Evolutionary conservation across 2,113 vertebrate species (phyloP).

Genomic region (Semnopithecus entellus): DNA sequence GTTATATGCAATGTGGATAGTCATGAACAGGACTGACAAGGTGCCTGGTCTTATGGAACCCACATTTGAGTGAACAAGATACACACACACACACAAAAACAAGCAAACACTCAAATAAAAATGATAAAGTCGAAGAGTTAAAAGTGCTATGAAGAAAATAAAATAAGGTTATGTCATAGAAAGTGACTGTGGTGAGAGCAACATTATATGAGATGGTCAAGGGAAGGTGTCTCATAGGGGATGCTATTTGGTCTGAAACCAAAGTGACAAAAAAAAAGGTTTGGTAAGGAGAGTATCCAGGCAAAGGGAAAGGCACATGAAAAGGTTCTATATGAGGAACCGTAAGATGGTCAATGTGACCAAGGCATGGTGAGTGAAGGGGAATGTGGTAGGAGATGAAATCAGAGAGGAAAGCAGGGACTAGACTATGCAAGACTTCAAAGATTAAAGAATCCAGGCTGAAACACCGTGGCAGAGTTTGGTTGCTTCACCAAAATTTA

Average conservation of each 20-base stretch:
- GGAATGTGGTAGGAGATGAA: background rate
- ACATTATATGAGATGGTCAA: background rate
- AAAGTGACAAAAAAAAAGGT: background rate
- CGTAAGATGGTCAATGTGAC: background rate
- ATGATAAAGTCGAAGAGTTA: background rate
- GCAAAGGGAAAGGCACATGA: background rate
- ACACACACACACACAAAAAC: background rate
- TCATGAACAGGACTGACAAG: background rate
- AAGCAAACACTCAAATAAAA: background rate
- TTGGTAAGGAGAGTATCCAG: background rate
- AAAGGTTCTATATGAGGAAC: background rate
- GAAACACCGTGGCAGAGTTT: background rate
- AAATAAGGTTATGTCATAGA: background rate
- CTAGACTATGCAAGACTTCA: background rate
- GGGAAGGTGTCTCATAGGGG: background rate
- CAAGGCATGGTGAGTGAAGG: background rate
- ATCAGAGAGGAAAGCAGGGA: background rate
- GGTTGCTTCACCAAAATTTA: background rate
- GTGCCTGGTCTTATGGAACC: background rate
- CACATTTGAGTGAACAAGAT: background rate
- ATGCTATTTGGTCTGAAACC: background rate
- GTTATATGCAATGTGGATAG: background rate
- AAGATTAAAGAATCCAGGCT: background rate
- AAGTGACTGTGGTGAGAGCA: background rate
- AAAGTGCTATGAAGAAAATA: background rate